Evolutionary conservation across 2,888 invertebrate species (phyloP).

Genomic region (Panorpa germanica): DNA sequence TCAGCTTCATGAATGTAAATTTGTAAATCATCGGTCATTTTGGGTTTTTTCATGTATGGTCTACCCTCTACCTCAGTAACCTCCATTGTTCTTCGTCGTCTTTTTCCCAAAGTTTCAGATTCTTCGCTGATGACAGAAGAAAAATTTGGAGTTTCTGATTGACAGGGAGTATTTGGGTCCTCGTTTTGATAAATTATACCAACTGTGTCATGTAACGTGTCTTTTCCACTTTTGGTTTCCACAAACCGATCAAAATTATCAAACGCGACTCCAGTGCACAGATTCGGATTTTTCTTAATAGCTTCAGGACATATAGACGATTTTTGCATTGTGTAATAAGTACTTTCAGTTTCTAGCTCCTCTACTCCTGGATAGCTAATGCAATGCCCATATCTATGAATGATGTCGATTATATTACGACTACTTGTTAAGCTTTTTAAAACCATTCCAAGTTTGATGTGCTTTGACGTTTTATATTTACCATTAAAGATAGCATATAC

Average conservation of each 20-base stretch:
- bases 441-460: slow-evolving; percentile 14
- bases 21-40: slow-evolving; percentile 13
- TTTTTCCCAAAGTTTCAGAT: too few species aligned
- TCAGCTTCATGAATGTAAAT: slow-evolving; percentile 12
- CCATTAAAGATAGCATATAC: slow-evolving; percentile 15
- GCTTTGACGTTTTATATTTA: slow-evolving; percentile 14
- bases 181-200: slow-evolving; percentile 16
- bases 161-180: slow-evolving; percentile 11
- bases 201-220: slow-evolving; percentile 19
- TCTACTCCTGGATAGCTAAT: slow-evolving; percentile 14
- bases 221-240: slow-evolving; percentile 15
- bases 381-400: slow-evolving; percentile 15
- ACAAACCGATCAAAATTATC: slow-evolving; percentile 12
- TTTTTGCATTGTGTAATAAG: slow-evolving; percentile 11
- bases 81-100: slow-evolving; percentile 14
- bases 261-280: slow-evolving; percentile 13
- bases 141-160: slow-evolving; percentile 12
- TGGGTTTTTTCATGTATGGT: slow-evolving; percentile 14
- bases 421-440: slow-evolving; percentile 15
- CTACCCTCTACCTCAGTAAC: slow-evolving; percentile 11
- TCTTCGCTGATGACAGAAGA: slow-evolving; percentile 10
- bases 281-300: slow-evolving; percentile 8
- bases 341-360: slow-evolving; percentile 17
- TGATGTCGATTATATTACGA: slow-evolving; percentile 14
- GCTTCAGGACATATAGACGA: slow-evolving; percentile 12